Conservation (phyloP, 2,797 vertebrate species). For the Chromobotia macracanthus region DNA sequence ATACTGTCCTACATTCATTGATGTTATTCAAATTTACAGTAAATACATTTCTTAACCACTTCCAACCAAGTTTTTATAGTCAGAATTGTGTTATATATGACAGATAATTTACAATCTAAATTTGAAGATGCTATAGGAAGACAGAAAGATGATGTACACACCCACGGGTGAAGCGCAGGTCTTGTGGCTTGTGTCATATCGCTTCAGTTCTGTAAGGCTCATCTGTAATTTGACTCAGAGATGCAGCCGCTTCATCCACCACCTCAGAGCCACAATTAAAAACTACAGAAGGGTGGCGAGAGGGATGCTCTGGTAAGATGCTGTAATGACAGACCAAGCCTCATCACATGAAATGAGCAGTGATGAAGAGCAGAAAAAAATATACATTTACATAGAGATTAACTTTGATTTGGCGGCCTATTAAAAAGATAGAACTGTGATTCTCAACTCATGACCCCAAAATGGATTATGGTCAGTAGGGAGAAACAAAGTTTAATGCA, state of each 20-base stretch:
- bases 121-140: not conserved
- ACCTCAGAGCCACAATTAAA: conserved; percentile 75
- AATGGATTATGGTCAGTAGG: not conserved
- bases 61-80: not conserved
- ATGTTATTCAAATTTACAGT: too few relatives aligned
- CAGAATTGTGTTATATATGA: not conserved
- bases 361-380: conserved; percentile 5
- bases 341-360: conserved; percentile 66
- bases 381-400: conserved; percentile 32
- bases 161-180: conserved; percentile 27
- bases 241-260: conserved; percentile 68
- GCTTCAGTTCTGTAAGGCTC: conserved; percentile 59
- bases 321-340: conserved; percentile 77
- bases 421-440: conserved; percentile 57
- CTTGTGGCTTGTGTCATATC: conserved; percentile 49
- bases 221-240: conserved; percentile 74
- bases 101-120: not conserved
- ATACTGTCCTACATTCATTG: not conserved
- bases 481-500: not conserved
- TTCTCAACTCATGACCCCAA: not conserved
- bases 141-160: not conserved
- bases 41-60: too few relatives aligned
- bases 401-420: conserved; percentile 43
- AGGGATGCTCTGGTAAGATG: conserved; percentile 65
- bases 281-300: conserved; percentile 55